phyloP scores from a whole-genome alignment of 2,113 vertebrate species.

The Semnopithecus entellus region DNA sequence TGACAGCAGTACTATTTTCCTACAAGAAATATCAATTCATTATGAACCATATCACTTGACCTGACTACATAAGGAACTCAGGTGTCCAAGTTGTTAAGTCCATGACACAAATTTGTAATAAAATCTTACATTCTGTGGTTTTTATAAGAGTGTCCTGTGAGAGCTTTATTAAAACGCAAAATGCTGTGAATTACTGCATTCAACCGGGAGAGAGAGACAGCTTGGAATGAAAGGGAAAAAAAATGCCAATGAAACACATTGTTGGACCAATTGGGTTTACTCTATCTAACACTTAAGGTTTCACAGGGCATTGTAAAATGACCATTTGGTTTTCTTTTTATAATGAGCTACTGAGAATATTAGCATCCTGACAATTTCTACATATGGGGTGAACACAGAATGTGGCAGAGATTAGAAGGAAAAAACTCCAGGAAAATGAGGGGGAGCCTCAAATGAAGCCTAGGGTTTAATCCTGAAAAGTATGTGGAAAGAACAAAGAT shows the following conservation, averaged over 20 bases:
- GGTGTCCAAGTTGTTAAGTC: neutral
- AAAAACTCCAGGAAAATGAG: neutral
- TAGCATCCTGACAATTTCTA: neutral
- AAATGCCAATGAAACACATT: neutral
- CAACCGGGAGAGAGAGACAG: neutral
- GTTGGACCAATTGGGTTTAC: neutral
- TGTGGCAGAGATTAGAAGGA: neutral
- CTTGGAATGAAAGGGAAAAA: neutral
- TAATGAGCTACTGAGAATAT: neutral
- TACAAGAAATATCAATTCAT: neutral
- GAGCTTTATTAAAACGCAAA: neutral
- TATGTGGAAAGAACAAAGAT: neutral
- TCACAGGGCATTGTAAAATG: neutral
- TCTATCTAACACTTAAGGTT: neutral
- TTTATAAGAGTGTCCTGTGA: neutral
- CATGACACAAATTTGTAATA: neutral
- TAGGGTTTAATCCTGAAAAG: neutral
- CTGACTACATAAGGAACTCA: neutral
- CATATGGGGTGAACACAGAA: neutral
- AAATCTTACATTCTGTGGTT: neutral
- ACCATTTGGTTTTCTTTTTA: neutral
- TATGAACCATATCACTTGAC: neutral
- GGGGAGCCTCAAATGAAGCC: neutral
- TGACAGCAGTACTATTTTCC: neutral
- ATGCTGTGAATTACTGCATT: neutral